phyloP scores from a whole-genome alignment of 2,888 invertebrate species.

The Dynastes tityus region DNA sequence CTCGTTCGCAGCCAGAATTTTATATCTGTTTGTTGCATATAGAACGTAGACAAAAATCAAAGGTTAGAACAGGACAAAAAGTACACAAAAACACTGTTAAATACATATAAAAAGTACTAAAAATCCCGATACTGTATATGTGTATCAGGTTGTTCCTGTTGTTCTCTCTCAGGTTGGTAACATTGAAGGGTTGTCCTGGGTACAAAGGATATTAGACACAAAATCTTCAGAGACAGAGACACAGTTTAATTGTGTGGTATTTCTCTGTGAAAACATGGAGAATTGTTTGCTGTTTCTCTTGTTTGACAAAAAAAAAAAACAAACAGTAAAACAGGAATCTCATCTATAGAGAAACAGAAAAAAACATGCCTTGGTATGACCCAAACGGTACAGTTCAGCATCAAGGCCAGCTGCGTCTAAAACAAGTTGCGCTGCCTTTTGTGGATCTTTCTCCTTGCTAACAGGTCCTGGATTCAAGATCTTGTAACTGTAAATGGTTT shows the following conservation, averaged over 20 bases:
- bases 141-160: too few relatives aligned
- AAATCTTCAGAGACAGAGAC: background rate
- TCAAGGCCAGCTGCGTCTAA: conserved; percentile 89
- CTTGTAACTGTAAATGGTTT: conserved; percentile 87
- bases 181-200: too few relatives aligned
- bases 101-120: background rate
- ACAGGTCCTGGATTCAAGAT: conserved; percentile 96
- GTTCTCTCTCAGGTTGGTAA: too few relatives aligned
- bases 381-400: conserved; percentile 94
- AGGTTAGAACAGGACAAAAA: conserved; percentile 54
- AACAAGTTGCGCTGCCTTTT: conserved; percentile 88
- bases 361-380: conserved; percentile 97
- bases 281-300: background rate
- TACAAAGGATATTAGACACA: conserved; percentile 3
- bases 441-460: conserved; percentile 82
- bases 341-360: background rate
- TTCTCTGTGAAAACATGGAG: background rate
- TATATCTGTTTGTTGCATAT: conserved; percentile 84
- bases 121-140: background rate
- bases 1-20: conserved; percentile 97
- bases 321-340: conserved; percentile 21
- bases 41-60: conserved; percentile 56
- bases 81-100: conserved; percentile 40
- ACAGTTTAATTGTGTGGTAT: conserved; percentile 1
- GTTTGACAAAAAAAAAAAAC: conserved; percentile 17